These are phyloP conservation scores for Leptoclinus maculatus DNA, from an alignment of 2,797 vertebrate genomes.

Conservation along the genomic window DNA sequence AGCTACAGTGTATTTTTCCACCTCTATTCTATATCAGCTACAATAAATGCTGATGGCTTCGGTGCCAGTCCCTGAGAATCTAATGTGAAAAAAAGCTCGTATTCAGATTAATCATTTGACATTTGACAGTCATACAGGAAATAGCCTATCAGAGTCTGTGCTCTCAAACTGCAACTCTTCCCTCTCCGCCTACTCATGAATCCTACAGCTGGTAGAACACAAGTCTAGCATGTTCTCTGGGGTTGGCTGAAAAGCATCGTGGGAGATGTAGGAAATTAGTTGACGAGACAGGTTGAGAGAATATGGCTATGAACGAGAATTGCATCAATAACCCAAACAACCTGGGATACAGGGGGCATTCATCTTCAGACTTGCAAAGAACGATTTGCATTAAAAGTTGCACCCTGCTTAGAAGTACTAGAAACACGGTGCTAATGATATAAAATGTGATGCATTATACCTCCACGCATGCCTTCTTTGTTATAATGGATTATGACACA, in stretches of 20 bases:
- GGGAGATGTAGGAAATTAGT: constrained; percentile 43
- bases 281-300: constrained; percentile 12
- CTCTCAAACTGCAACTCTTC: constrained; percentile 35
- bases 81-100: not conserved
- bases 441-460: too few relatives aligned
- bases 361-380: not conserved
- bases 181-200: constrained; percentile 53
- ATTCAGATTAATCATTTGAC: constrained; percentile 17
- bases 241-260: constrained; percentile 37
- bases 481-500: too few relatives aligned
- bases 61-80: not conserved
- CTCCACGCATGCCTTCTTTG: too few relatives aligned
- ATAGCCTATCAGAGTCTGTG: constrained; percentile 7
- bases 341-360: not conserved
- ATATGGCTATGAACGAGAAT: not conserved
- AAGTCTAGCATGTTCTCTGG: constrained; percentile 32
- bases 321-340: not conserved
- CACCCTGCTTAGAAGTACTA: too few relatives aligned
- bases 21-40: not conserved
- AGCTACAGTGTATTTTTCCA: not conserved
- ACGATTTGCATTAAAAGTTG: not conserved
- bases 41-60: constrained; percentile 3
- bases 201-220: constrained; percentile 28
- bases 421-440: too few relatives aligned
- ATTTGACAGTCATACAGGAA: constrained; percentile 29